phyloP scores from a whole-genome alignment of 2,797 vertebrate genomes.

The Phyllotis vaccarum region DNA sequence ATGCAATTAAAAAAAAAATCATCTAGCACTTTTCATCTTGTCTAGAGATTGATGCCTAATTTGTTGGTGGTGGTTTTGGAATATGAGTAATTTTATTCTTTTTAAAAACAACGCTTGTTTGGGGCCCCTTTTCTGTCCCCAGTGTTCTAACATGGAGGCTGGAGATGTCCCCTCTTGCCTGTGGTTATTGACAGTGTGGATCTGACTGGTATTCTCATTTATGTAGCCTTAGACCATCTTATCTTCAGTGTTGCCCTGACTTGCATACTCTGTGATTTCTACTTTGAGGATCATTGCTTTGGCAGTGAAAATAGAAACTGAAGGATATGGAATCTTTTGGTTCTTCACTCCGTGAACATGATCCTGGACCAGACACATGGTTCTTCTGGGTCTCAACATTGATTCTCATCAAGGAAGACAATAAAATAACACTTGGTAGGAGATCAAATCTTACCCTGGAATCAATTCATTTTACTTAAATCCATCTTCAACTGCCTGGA shows the following conservation, averaged over 20 bases:
- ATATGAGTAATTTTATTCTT: not conserved
- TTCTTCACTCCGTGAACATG: not conserved
- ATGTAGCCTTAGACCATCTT: not conserved
- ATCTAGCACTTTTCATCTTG: not conserved
- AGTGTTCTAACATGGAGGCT: not conserved
- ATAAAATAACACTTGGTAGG: not conserved
- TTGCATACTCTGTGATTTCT: not conserved
- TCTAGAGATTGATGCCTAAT: not conserved
- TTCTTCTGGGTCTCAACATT: not conserved
- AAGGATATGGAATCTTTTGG: not conserved
- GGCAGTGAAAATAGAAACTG: not conserved
- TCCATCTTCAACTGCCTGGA: not conserved
- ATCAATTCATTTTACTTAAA: constrained; percentile 9
- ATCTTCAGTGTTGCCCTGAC: not conserved
- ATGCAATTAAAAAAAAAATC: not conserved
- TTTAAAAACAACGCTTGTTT: not conserved
- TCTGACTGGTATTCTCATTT: not conserved
- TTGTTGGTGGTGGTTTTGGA: not conserved
- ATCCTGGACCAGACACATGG: not conserved
- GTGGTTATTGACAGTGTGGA: not conserved
- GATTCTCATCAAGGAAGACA: not conserved
- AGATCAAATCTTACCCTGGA: not conserved
- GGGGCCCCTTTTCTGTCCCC: not conserved
- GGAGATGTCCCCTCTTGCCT: too few species aligned
- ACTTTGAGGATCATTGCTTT: constrained; percentile 5